Base-by-base conservation (phyloP, 2,888 invertebrate genomes). In the Phalera bucephala region DNA sequence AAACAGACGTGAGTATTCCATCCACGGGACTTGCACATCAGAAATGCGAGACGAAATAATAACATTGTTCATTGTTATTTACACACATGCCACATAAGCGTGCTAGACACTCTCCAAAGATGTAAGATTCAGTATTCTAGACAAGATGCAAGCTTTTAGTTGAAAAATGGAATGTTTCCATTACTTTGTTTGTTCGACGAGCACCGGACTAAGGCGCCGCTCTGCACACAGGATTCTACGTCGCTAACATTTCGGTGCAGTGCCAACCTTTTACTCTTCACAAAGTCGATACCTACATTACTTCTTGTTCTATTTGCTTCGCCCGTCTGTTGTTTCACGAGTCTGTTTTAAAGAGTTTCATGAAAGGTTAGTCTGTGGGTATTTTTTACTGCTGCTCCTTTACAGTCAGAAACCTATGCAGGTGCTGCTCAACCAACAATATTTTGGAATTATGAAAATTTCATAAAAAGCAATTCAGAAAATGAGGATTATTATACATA, bases 151-250 rank as follows among this genome's bases (percentile, higher is more conserved):
- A n/a, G 26, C 13, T 52, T 49, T 52, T 50, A 40, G 41, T 31
- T 57, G 57, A 62, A 62, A 61, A 58, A 56, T 61, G 37, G 40
- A 47, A 51, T 49, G 45, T 52, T 53, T 52, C 57, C 52, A 63
- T 66, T 59, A 52, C 39, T 19, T 19, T 29, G 40, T 36, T 45
- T 26, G 15, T 25, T 17, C 21, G 17, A 36, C 14, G 42, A 37
- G 34, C 13, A 35, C 30, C 29, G 21, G 5, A 6, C 4, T 3
- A 7, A 27, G 30, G 19, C 35, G 9, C 3, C 9, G 17, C 10
- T 19, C 11, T 2, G 29, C 9, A 29, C 15, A 29, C 29, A 11
- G 28, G 25, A 25, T 11, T 1, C 6, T 27, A 14, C 13, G 11
- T 27, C 8, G 4, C n/a, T 14, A 27, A 13, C 14, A 7, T 14